Evolutionary conservation across 2,113 vertebrate species (phyloP).

Genomic region (Beaufortia kweichowensis): DNA sequence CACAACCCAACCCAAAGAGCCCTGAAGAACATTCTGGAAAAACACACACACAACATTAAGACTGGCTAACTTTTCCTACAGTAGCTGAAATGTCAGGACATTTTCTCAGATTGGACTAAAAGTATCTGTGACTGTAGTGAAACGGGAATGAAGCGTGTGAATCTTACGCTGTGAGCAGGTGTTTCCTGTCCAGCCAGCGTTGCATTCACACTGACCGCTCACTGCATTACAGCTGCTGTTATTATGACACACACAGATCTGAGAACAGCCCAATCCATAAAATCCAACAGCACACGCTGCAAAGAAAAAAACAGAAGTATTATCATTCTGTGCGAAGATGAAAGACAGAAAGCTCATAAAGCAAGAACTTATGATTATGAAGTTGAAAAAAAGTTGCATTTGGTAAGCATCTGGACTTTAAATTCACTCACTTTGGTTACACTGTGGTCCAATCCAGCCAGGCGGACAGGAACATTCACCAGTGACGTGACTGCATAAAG

Average conservation of each 20-base stretch:
- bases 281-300: slow-evolving; percentile 79
- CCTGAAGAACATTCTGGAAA: slow-evolving; percentile 79
- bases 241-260: slow-evolving; percentile 79
- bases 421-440: slow-evolving; percentile 75
- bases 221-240: slow-evolving; percentile 79
- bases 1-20: slow-evolving; percentile 78
- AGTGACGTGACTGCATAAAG: slow-evolving; percentile 71
- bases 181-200: slow-evolving; percentile 82
- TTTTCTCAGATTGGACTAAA: neutral
- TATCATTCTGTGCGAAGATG: neutral
- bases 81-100: neutral
- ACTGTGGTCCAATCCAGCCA: slow-evolving; percentile 80
- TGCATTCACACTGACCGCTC: slow-evolving; percentile 81
- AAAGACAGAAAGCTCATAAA: neutral
- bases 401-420: no score
- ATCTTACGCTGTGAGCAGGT: slow-evolving; percentile 82
- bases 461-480: slow-evolving; percentile 80
- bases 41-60: no score
- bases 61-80: no score
- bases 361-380: neutral
- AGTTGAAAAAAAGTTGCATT: no score
- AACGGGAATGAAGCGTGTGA: neutral
- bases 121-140: neutral
- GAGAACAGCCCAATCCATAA: slow-evolving; percentile 84
- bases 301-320: slow-evolving; percentile 19